Base-by-base conservation (phyloP, 2,888 invertebrate genomes). In the Melanargia galathea region DNA sequence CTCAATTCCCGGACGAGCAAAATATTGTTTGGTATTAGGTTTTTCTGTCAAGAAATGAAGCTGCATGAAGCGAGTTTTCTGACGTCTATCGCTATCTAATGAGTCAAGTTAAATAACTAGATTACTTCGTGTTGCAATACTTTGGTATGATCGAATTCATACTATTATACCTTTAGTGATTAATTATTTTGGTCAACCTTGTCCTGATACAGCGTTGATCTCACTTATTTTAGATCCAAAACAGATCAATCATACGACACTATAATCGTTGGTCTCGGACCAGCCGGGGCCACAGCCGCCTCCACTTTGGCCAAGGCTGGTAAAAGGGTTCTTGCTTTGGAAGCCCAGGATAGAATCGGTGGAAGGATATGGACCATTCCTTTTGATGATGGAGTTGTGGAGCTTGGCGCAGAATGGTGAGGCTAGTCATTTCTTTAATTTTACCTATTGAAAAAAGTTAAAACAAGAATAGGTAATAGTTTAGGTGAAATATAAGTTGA, bases 401-500 rank as follows among this genome's bases (percentile, higher is more conserved):
- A 89, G 26, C 58, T 87, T 0, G 89, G 88, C 0, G 89, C 87
- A 0, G 89, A 88, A 62, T 88, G 88, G 89, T 88, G 33, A 59
- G 35, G 11, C 22, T 13, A 30, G 10, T 18, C 0, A n/a, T n/a
- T n/a, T 13, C 11, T 24, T 24, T 18, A 35, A 35, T 11, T 33
- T 33, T 11, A 2, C 2, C 11, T 35, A 35, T 13, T 13, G 5
- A 1, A 35, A n/a, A 35, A n/a, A 13, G 13, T 35, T 35, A 13
- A n/a, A 13, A 35, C 4, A 35, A 3, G 4, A 35, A 35, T 13
- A 13, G n/a, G 3, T 35, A 13, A 6, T 1, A 18, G 49, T 51
- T 8, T 3, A 35, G n/a, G 35, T 35, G 13, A n/a, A n/a, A n/a
- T n/a, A n/a, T n/a, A n/a, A n/a, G n/a, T n/a, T n/a, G n/a, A n/a